These are phyloP conservation scores for Rachycentron canadum DNA, from an alignment of 2,797 vertebrate genomes.

Conservation along the genomic window DNA sequence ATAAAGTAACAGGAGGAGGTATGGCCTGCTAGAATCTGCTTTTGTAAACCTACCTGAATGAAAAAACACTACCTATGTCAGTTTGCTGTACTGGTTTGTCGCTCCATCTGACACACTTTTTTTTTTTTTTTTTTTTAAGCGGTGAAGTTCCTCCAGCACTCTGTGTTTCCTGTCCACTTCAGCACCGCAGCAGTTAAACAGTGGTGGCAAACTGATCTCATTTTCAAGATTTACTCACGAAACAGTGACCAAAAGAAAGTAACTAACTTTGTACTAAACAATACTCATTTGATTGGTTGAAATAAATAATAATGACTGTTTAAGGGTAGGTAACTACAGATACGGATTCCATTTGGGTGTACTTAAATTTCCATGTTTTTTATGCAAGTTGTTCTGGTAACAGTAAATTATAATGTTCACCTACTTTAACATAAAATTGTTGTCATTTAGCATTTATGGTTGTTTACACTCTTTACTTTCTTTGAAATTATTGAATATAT, in stretches of 20 bases:
- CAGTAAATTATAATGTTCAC: too few relatives aligned
- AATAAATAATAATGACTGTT: neutral
- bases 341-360: neutral
- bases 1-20: slow-evolving; percentile 90
- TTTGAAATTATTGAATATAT: too few relatives aligned
- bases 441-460: neutral
- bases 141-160: slow-evolving; percentile 91
- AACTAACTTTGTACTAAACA: slow-evolving; percentile 3
- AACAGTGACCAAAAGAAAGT: slow-evolving; percentile 92
- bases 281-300: neutral
- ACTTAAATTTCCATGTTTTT: neutral
- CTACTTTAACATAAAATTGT: neutral
- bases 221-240: slow-evolving; percentile 90
- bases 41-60: slow-evolving; percentile 8
- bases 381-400: neutral
- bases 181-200: slow-evolving; percentile 81
- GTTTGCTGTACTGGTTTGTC: slow-evolving; percentile 6
- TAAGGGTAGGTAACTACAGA: neutral
- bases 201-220: slow-evolving; percentile 90
- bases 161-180: slow-evolving; percentile 90
- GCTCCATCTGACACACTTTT: slow-evolving; percentile 20
- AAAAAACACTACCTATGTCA: neutral
- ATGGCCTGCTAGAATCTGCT: slow-evolving; percentile 15
- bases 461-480: too few relatives aligned
- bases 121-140: slow-evolving; percentile 82